Percentiles rank a stretch among this genome's conserved stretches.
Evolutionary conservation across 2,113 vertebrate species (phyloP).

Genomic region (Dromaius novaehollandiae): DNA sequence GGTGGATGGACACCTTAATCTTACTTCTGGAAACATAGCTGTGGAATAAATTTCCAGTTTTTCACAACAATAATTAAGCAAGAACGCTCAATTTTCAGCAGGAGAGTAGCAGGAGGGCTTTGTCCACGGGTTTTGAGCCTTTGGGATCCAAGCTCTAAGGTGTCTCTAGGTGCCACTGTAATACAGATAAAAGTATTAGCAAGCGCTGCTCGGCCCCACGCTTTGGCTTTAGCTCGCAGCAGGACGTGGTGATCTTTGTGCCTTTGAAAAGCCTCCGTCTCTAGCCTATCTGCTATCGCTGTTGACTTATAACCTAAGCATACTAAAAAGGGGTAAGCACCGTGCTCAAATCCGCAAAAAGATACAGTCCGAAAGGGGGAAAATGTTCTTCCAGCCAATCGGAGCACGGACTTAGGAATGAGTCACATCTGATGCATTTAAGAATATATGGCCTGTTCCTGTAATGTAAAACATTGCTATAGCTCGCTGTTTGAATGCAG

Average conservation of each 20-base stretch:
- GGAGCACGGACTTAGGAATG: not conserved
- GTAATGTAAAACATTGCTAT: slow-evolving; percentile 26
- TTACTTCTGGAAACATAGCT: not conserved
- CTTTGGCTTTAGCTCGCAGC: not conserved
- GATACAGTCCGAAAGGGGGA: not conserved
- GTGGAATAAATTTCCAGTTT: not conserved
- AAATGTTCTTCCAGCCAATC: not conserved
- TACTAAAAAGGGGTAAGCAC: not conserved
- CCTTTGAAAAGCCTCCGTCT: not conserved
- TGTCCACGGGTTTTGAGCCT: not conserved
- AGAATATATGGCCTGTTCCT: slow-evolving; percentile 27
- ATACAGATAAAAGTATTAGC: not conserved
- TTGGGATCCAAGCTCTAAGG: not conserved
- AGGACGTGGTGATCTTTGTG: not conserved
- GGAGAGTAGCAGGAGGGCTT: not conserved
- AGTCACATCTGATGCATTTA: not conserved
- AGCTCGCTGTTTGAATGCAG: not conserved
- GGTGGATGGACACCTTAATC: not conserved
- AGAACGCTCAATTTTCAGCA: not conserved
- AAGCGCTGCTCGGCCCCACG: not conserved
- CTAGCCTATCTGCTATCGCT: rapidly evolving
- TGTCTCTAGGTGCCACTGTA: not conserved
- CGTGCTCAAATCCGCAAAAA: not conserved
- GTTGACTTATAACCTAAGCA: not conserved
- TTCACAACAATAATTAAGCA: not conserved